A percentile compares a stretch with the other conserved stretches of the same genome.
These are phyloP conservation scores for Kryptolebias ocellatus DNA, from an alignment of 2,797 vertebrate genomes.

Conservation along the genomic window DNA sequence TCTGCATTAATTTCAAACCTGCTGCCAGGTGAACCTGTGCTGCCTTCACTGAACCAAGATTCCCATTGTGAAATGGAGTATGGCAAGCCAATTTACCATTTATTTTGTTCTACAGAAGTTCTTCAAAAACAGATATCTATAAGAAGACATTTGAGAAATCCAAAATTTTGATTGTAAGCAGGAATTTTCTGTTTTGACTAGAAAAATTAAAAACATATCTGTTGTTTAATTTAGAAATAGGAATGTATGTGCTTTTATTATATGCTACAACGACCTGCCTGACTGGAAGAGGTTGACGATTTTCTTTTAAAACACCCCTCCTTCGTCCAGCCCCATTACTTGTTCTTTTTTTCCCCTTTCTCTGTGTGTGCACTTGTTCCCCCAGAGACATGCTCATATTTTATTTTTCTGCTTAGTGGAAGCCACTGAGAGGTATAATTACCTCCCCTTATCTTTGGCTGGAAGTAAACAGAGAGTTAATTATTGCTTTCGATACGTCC, in stretches of 20 bases:
- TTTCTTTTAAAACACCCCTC: constrained; percentile 16
- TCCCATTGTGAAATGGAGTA: constrained; percentile 56
- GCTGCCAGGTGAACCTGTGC: constrained; percentile 26
- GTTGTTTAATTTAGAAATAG: neutral
- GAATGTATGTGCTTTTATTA: neutral
- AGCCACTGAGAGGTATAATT: neutral
- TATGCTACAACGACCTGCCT: neutral
- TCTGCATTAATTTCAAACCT: neutral
- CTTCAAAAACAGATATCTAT: neutral
- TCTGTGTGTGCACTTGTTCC: constrained; percentile 58
- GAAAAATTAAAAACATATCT: neutral
- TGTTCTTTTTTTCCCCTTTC: neutral
- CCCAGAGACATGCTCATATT: constrained; percentile 28
- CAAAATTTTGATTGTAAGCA: no score
- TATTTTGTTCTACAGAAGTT: neutral
- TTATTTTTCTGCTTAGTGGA: neutral
- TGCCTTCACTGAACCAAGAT: constrained; percentile 2
- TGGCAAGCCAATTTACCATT: neutral
- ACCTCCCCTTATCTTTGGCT: neutral
- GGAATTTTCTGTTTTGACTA: no score
- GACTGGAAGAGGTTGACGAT: constrained; percentile 40
- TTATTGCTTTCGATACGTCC: neutral
- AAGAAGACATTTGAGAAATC: no score
- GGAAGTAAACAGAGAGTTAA: constrained; percentile 7
- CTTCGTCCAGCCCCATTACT: constrained; percentile 25